These are phyloP conservation scores for Sus scrofa DNA, from an alignment of 2,113 vertebrate species.

Conservation along the genomic window DNA sequence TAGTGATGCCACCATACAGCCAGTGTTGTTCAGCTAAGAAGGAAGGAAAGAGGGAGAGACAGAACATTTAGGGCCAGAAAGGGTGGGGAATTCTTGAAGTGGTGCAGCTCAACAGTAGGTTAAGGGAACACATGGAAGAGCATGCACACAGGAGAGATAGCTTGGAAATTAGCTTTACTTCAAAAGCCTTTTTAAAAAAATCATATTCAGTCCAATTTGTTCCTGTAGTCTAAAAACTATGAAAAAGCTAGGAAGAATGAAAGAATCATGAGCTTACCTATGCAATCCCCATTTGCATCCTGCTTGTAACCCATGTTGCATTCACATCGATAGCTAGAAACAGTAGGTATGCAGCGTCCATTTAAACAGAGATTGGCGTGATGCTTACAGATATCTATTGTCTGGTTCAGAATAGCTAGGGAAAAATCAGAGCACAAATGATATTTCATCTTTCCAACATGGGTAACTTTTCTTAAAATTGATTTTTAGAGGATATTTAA, in stretches of 20 bases:
- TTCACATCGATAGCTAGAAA: constrained; percentile 96
- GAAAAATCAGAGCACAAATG: constrained; percentile 57
- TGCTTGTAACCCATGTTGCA: constrained; percentile 99
- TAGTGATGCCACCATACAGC: not conserved
- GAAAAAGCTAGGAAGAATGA: not conserved
- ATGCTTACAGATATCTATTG: constrained; percentile 96
- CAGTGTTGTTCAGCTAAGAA: not conserved
- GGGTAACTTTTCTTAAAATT: not conserved
- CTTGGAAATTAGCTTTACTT: not conserved
- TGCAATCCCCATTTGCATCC: constrained; percentile 95
- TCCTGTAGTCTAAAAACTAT: not conserved
- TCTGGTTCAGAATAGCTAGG: constrained; percentile 93
- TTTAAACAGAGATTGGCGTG: constrained; percentile 98
- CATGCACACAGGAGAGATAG: not conserved
- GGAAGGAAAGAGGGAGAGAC: not conserved
- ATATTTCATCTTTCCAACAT: not conserved
- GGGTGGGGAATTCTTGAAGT: not conserved
- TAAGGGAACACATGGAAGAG: not conserved
- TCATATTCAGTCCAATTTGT: not conserved
- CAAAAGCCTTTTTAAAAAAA: not conserved
- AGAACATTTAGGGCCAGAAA: not conserved
- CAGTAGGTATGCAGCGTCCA: constrained; percentile 96
- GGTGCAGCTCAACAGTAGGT: not conserved
- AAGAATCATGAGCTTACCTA: constrained; percentile 89
- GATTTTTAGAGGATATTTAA: not conserved